Evolutionary conservation across 2,113 vertebrate species (phyloP).

Genomic region (Macrotis lagotis): DNA sequence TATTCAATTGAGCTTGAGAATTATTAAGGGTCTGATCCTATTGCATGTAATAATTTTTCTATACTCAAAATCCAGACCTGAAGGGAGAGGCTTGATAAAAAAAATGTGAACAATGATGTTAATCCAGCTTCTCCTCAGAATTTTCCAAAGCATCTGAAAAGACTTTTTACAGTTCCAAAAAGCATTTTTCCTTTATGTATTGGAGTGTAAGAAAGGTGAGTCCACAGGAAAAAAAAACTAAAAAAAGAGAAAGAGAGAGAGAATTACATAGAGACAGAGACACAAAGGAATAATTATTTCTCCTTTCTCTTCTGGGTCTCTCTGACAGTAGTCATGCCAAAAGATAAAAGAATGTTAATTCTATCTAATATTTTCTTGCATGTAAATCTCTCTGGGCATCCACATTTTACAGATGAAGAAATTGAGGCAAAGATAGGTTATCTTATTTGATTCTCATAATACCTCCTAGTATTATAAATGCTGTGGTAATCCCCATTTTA

Average conservation of each 20-base stretch:
- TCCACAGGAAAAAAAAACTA: too few species aligned
- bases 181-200: constrained; percentile 10
- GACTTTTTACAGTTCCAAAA: constrained; percentile 37
- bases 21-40: constrained; percentile 36
- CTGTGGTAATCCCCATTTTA: too few species aligned
- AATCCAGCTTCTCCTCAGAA: constrained; percentile 32
- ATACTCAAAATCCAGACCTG: constrained; percentile 7
- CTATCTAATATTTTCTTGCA: too few species aligned
- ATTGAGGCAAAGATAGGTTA: too few species aligned
- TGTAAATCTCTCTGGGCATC: too few species aligned
- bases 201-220: constrained; percentile 2
- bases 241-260: background rate
- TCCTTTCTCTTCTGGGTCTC: too few species aligned
- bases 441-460: too few species aligned
- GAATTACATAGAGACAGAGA: background rate
- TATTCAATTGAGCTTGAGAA: constrained; percentile 52
- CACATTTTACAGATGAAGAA: too few species aligned
- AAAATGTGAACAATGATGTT: constrained; percentile 36
- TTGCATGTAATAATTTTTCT: constrained; percentile 18
- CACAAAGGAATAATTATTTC: too few species aligned
- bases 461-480: too few species aligned
- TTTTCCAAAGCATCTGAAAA: constrained; percentile 35
- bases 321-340: too few species aligned
- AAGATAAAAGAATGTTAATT: too few species aligned
- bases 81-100: constrained; percentile 6